Conservation (phyloP, 2,888 invertebrate species). For the Pocota personata region DNA sequence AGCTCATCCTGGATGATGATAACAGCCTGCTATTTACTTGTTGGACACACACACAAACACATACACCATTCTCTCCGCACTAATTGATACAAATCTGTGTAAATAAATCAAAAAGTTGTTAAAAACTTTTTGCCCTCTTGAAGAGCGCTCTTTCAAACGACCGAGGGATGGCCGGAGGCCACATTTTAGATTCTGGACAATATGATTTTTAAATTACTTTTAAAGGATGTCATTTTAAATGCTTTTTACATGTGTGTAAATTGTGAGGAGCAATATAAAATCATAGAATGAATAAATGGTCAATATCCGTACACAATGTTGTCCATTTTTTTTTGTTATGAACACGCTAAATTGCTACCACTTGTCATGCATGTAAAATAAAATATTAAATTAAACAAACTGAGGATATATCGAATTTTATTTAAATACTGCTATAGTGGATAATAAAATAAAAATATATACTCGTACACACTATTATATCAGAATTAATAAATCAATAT, state of each 20-base stretch:
- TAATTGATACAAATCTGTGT: conserved; percentile 69
- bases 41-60: conserved; percentile 6
- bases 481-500: conserved; percentile 51
- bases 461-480: not conserved
- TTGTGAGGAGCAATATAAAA: not conserved
- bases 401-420: too few relatives aligned
- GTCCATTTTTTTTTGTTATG: too few relatives aligned
- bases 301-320: too few relatives aligned
- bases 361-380: too few relatives aligned
- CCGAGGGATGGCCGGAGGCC: conserved; percentile 2
- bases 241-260: not conserved
- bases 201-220: conserved; percentile 6
- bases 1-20: conserved; percentile 65
- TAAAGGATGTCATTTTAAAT: conserved; percentile 11
- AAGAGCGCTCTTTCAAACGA: conserved; percentile 12
- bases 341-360: too few relatives aligned
- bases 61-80: conserved; percentile 1
- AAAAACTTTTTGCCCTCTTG: conserved; percentile 56
- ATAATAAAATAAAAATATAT: too few relatives aligned
- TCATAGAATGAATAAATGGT: not conserved
- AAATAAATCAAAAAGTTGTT: conserved; percentile 71
- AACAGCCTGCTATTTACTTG: conserved; percentile 61
- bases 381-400: too few relatives aligned
- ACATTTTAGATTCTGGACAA: conserved; percentile 18
- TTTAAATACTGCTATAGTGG: too few relatives aligned